A percentile compares a stretch with the other conserved stretches of the same genome.
Conservation (phyloP, 1,140 invertebrate genomes). For the Drosophila nasuta region DNA sequence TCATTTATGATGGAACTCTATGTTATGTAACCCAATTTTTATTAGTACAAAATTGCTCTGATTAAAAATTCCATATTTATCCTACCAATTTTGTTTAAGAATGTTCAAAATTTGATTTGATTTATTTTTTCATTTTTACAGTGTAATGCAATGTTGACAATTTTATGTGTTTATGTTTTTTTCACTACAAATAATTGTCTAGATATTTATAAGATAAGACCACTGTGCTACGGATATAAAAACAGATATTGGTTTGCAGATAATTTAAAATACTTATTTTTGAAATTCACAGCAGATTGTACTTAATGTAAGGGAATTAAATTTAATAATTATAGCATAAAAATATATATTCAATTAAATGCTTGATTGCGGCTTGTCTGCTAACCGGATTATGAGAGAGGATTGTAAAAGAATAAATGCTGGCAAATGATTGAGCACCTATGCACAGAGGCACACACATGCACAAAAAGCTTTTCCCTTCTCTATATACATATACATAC, state of each 20-base stretch:
- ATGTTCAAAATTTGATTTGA: no score
- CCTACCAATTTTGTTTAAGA: no score
- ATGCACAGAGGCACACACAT: not conserved
- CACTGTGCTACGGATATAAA: not conserved
- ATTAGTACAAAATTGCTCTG: no score
- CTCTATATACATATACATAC: not conserved
- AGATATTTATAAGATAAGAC: not conserved
- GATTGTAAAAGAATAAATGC: not conserved
- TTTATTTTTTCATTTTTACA: no score
- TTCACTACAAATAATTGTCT: no score
- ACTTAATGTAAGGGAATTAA: constrained; percentile 34
- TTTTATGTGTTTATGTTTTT: no score
- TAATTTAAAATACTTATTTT: not conserved
- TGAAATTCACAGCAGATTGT: constrained; percentile 13
- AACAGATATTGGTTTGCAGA: constrained; percentile 3
- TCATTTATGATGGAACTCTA: no score
- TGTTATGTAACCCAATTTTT: no score
- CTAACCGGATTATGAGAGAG: constrained; percentile 1
- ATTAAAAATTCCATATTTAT: no score
- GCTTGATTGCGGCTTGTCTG: not conserved
- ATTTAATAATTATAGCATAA: constrained; percentile 1
- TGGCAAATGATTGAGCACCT: not conserved
- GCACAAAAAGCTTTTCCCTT: constrained; percentile 2
- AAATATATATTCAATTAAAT: constrained; percentile 35
- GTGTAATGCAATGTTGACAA: no score